Conservation (phyloP, 2,113 vertebrate species). For the Alethe castanea region DNA sequence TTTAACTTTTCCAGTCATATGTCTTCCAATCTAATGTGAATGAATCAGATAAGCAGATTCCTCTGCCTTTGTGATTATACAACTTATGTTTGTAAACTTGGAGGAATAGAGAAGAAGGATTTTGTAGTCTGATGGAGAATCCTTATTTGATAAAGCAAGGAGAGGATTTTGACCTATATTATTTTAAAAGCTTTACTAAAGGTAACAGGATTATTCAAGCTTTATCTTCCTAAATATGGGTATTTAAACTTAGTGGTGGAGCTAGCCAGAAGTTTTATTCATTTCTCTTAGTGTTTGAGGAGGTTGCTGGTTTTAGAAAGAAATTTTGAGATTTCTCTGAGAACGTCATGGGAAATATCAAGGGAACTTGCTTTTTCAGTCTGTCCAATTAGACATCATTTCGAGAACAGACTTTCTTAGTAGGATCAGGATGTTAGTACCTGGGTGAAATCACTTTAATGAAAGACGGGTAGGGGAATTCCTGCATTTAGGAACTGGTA, state of each 20-base stretch:
- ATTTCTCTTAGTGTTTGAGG: neutral
- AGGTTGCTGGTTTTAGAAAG: neutral
- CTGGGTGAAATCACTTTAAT: neutral
- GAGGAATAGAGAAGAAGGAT: neutral
- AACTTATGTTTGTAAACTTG: neutral
- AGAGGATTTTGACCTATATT: neutral
- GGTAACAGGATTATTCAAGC: neutral
- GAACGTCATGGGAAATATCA: neutral
- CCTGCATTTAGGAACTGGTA: neutral
- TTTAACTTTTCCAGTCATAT: neutral
- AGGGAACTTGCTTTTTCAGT: neutral
- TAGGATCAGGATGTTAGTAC: neutral
- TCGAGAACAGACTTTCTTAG: neutral
- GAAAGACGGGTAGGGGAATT: neutral
- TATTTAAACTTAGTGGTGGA: neutral
- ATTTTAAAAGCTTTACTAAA: neutral
- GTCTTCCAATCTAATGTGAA: neutral
- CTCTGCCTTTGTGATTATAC: neutral
- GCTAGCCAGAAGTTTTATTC: neutral
- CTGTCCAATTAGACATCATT: neutral
- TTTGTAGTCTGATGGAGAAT: neutral
- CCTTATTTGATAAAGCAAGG: neutral
- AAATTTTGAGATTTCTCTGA: neutral
- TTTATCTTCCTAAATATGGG: neutral
- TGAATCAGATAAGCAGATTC: neutral